Conservation (phyloP, 2,113 vertebrate genomes). For the Mobula hypostoma region DNA sequence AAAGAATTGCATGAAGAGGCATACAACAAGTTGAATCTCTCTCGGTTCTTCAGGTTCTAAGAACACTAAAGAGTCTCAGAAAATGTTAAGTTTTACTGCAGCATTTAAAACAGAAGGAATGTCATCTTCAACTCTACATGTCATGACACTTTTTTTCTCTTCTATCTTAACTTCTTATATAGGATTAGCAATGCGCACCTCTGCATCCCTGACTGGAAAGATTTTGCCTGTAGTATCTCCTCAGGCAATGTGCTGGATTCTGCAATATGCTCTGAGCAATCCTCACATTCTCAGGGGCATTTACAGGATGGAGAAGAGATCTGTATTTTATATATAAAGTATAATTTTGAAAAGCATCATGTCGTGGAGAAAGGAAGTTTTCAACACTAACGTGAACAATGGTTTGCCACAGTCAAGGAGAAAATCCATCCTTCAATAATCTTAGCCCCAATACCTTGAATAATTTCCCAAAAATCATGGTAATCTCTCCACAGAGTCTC, state of each 20-base stretch:
- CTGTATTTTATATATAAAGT: conserved; percentile 31
- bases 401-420: neutral
- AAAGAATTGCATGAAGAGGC: neutral
- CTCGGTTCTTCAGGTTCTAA: neutral
- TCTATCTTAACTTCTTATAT: conserved; percentile 51
- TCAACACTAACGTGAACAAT: conserved; percentile 1
- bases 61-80: neutral
- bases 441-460: neutral
- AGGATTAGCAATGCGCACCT: conserved; percentile 44
- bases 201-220: conserved; percentile 53
- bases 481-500: neutral
- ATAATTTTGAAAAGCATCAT: conserved; percentile 34
- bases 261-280: conserved; percentile 68
- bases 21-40: neutral
- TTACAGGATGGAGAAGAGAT: conserved; percentile 47
- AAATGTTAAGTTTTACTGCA: neutral
- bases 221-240: conserved; percentile 74
- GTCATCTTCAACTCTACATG: neutral
- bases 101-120: neutral
- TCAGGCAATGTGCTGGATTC: conserved; percentile 65
- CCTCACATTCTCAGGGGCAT: conserved; percentile 71
- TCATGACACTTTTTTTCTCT: neutral
- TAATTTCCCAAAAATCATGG: neutral
- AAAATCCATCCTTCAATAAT: neutral
- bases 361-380: neutral